Evolutionary conservation across 1,140 invertebrate genomes (phyloP).

Genomic region (Sitophilus oryzae): DNA sequence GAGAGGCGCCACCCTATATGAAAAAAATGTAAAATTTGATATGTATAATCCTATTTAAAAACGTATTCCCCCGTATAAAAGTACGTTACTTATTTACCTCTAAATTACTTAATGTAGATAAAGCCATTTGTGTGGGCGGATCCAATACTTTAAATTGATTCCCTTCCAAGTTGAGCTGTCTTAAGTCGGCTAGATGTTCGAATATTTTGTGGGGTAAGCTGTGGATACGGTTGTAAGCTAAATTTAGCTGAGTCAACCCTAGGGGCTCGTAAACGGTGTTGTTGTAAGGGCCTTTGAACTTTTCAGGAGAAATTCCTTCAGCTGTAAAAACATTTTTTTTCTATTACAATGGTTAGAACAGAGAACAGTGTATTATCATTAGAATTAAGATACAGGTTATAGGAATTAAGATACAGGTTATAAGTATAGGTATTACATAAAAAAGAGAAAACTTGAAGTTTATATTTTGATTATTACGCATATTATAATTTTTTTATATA

Average conservation of each 20-base stretch:
- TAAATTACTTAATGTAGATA: conserved; percentile 53
- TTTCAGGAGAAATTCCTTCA: conserved; percentile 44
- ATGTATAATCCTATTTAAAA: too few species aligned
- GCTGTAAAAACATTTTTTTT: conserved; percentile 17
- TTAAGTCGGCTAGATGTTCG: conserved; percentile 60
- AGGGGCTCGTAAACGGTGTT: conserved; percentile 57
- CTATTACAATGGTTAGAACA: too few species aligned
- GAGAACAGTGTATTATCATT: too few species aligned
- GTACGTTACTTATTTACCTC: conserved; percentile 45
- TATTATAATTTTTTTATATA: too few species aligned
- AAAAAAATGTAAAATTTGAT: too few species aligned
- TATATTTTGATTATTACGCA: too few species aligned
- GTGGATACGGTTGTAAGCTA: conserved; percentile 62
- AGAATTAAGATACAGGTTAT: too few species aligned
- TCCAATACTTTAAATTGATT: conserved; percentile 63
- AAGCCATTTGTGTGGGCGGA: conserved; percentile 51
- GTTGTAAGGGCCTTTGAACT: conserved; percentile 55
- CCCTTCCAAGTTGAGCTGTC: conserved; percentile 57
- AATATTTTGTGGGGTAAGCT: conserved; percentile 63
- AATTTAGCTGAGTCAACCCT: conserved; percentile 56
- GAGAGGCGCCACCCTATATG: too few species aligned
- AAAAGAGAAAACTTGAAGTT: too few species aligned
- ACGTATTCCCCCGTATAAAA: neutral
- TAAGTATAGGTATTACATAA: too few species aligned
- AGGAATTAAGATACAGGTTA: too few species aligned